Evolutionary conservation across 2,797 vertebrate species (phyloP).

Genomic region (Hydrolagus colliei): DNA sequence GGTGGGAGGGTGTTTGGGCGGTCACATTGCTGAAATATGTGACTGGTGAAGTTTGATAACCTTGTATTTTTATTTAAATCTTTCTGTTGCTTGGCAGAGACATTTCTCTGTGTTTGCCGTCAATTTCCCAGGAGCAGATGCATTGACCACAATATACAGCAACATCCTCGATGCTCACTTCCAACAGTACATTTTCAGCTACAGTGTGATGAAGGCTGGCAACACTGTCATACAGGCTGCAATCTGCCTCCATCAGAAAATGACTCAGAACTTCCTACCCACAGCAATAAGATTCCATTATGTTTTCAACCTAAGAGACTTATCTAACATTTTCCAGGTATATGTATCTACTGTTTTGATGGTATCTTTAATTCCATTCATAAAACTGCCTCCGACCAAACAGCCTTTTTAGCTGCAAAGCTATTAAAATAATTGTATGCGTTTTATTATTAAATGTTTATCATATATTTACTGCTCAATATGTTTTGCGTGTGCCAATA

Average conservation of each 20-base stretch:
- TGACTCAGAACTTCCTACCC: slow-evolving; percentile 70
- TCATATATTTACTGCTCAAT: background rate
- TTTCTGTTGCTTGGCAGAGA: slow-evolving; percentile 42
- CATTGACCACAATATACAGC: slow-evolving; percentile 60
- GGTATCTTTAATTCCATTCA: background rate
- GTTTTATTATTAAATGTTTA: background rate
- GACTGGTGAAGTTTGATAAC: background rate
- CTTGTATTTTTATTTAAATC: background rate
- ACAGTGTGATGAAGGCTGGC: slow-evolving; percentile 60
- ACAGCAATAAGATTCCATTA: slow-evolving; percentile 69
- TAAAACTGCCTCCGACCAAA: background rate
- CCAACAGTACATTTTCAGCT: slow-evolving; percentile 64
- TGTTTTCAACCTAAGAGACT: slow-evolving; percentile 68
- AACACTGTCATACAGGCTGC: slow-evolving; percentile 55
- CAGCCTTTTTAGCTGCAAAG: background rate
- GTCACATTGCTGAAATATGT: background rate
- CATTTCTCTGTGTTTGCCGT: slow-evolving; percentile 65
- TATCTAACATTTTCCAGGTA: slow-evolving; percentile 64
- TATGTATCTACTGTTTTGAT: background rate
- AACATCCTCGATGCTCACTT: slow-evolving; percentile 67
- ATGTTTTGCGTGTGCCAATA: background rate
- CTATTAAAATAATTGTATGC: background rate
- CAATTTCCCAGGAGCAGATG: slow-evolving; percentile 57
- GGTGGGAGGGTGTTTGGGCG: too few relatives aligned
- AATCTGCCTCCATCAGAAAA: slow-evolving; percentile 72